Evolutionary conservation across 2,797 vertebrate genomes (phyloP), one percentile per base, ranked within the genome.

Genomic region (Urocyon cinereoargenteus): DNA sequence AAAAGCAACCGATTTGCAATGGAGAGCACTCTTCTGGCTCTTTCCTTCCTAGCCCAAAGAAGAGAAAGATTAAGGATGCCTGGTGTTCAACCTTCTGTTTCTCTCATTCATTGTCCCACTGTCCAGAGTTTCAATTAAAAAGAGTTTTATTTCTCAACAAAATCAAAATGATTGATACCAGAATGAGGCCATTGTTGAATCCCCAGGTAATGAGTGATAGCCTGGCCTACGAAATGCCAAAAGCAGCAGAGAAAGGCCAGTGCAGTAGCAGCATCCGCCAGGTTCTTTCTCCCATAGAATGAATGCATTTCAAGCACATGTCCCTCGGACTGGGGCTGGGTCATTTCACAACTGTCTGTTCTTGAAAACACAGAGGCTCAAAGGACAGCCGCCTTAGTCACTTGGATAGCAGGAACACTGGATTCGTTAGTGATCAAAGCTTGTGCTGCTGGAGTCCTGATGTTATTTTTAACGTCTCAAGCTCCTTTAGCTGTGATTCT

Each of bases 391-490:
- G 77, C 34, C 61, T 59, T 51, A 82, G 12, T 59, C 49, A 61
- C 94, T 49, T 77, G 61, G 59, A 75, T 36, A 93, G 62, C 59
- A 82, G 14, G 7, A 90, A 62, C 18, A 28, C 36, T 87, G 93
- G 87, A 96, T 85, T 90, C 31, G 26, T 96, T 51, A 75, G 40
- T 34, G 94, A 95, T 85, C 95, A 97, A 96, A 95, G 79, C 73
- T 59, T 28, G 72, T 0, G 2, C 72, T 12, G 1, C 5, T 95
- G 79, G 94, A 72, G 0, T 91, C 53, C 72, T 95, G 62, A 89
- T 91, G 92, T 97, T 91, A 97, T 97, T 97, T 98, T 88, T 96
- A 97, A 51, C 36, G 1, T 55, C 64, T 66, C 0, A 0, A 75
- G 61, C 51, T 49, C 86, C 75, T 95, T 2, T 45, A 79, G 59